Evolutionary conservation across 2,888 invertebrate species (phyloP).

Genomic region (Hemaris fuciformis): DNA sequence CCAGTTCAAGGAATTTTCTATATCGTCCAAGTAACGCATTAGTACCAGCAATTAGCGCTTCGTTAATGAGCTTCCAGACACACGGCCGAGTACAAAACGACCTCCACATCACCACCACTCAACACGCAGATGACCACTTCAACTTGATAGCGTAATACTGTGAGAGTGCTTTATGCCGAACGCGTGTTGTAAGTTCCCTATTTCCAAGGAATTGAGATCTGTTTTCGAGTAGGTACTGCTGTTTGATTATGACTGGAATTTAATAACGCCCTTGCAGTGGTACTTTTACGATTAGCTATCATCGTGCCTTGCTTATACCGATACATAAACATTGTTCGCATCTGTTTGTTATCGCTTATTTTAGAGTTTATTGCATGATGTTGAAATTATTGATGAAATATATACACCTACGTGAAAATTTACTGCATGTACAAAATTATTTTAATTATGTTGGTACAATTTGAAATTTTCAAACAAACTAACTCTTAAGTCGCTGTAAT

Average conservation of each 20-base stretch:
- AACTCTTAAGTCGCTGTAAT: no score
- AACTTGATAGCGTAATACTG: conserved; percentile 52
- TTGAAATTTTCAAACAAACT: no score
- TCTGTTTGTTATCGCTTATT: neutral
- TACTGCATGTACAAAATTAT: no score
- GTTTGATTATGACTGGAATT: conserved; percentile 16
- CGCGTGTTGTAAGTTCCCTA: conserved; percentile 44
- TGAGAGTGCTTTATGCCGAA: conserved; percentile 51
- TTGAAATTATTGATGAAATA: no score
- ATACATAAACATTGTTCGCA: conserved; percentile 1
- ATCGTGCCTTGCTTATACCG: neutral
- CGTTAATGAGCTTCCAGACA: conserved; percentile 72
- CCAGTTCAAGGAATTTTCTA: conserved; percentile 71
- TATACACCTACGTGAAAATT: no score
- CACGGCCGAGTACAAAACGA: conserved; percentile 50
- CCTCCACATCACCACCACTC: conserved; percentile 28
- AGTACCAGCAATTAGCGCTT: conserved; percentile 73
- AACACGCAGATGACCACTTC: conserved; percentile 41
- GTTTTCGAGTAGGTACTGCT: conserved; percentile 37
- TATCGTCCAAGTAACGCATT: conserved; percentile 63
- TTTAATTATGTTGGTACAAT: no score
- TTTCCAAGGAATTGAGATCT: conserved; percentile 52
- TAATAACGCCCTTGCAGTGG: conserved; percentile 30
- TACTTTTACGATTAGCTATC: conserved; percentile 5
- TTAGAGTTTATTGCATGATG: conserved; percentile 20